These are phyloP conservation scores for Lasioglossum calceatum DNA, from an alignment of 2,888 invertebrate species.

Conservation along the genomic window DNA sequence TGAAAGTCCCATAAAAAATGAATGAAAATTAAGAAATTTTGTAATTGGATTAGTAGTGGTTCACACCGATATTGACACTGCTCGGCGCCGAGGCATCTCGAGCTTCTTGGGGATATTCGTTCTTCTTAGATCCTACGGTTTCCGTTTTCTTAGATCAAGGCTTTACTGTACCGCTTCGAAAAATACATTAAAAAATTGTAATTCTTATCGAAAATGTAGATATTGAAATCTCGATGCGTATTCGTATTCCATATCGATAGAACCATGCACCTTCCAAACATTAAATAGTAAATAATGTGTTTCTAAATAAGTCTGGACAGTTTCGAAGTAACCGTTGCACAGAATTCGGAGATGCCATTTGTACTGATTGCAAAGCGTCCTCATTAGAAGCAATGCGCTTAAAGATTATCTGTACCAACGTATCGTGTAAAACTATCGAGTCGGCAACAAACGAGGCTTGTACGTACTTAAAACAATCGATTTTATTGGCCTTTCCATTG, in stretches of 20 bases:
- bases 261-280: not conserved
- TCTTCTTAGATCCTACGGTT: no score
- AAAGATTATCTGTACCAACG: not conserved
- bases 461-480: conserved; percentile 77
- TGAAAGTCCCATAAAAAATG: no score
- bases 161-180: no score
- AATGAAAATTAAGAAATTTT: no score
- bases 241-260: not conserved
- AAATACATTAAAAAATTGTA: no score
- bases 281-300: not conserved
- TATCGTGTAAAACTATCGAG: conserved; percentile 37
- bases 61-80: no score
- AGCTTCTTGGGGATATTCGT: no score
- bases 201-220: no score
- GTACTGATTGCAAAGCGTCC: not conserved
- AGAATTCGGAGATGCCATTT: conserved; percentile 2
- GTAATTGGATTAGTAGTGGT: no score
- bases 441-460: conserved; percentile 73
- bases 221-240: not conserved
- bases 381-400: not conserved
- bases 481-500: conserved; percentile 81
- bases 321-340: not conserved
- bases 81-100: no score
- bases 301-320: not conserved
- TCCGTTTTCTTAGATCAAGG: no score